Conservation (phyloP, 2,113 vertebrate genomes). For the Oceanites oceanicus region DNA sequence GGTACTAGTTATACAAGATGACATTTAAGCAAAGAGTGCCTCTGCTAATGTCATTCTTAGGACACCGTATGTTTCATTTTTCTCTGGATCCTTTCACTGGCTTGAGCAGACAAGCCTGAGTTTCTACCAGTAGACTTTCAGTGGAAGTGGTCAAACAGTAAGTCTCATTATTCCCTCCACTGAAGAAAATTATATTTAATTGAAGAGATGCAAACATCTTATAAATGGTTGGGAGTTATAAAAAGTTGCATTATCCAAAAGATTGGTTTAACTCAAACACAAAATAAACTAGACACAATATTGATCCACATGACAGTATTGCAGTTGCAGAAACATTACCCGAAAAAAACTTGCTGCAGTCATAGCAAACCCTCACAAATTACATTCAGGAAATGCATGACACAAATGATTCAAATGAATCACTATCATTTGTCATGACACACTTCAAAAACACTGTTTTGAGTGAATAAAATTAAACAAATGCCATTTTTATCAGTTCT, state of each 20-base stretch:
- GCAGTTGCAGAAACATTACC: not conserved
- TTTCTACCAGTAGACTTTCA: not conserved
- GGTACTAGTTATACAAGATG: not conserved
- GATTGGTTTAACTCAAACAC: not conserved
- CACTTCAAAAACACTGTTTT: not conserved
- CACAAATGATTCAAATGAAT: not conserved
- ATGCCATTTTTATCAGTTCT: not conserved
- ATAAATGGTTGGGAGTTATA: not conserved
- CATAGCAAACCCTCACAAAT: not conserved
- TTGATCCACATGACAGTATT: not conserved
- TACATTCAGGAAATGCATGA: not conserved
- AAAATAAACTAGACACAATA: not conserved
- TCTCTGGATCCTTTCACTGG: not conserved
- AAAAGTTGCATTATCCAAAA: not conserved
- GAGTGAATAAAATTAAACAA: not conserved
- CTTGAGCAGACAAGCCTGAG: not conserved
- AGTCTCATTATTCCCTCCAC: not conserved
- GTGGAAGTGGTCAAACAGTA: not conserved
- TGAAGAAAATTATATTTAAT: not conserved
- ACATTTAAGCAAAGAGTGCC: not conserved
- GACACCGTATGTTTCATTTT: not conserved
- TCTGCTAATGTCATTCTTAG: not conserved
- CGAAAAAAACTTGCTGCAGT: not conserved
- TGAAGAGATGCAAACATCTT: not conserved
- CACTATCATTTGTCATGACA: not conserved